A percentile compares a stretch with the other conserved stretches of the same genome.
Evolutionary conservation across 2,113 vertebrate genomes (phyloP).

Genomic region (Albula goreensis): DNA sequence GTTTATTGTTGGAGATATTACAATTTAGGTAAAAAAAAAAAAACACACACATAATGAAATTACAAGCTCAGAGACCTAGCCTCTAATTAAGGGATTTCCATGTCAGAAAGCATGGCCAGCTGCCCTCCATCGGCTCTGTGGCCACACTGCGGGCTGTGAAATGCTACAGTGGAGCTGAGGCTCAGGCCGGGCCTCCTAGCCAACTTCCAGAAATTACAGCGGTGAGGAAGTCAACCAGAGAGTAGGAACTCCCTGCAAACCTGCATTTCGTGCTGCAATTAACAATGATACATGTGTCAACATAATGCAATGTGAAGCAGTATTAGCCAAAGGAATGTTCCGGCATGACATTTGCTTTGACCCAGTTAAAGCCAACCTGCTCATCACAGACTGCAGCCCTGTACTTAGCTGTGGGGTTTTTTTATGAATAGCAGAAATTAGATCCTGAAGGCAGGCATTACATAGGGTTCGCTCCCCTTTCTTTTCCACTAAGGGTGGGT

Average conservation of each 20-base stretch:
- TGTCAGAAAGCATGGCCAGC: neutral
- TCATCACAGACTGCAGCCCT: constrained; percentile 3
- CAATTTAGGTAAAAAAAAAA: neutral
- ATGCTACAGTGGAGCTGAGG: too few relatives aligned
- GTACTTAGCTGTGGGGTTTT: constrained; percentile 1
- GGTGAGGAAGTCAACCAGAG: neutral
- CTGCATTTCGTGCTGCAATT: neutral
- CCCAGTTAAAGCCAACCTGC: neutral
- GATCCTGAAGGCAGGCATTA: neutral
- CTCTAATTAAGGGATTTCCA: neutral
- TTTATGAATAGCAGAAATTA: constrained; percentile 1
- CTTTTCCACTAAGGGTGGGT: neutral
- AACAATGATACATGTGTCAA: neutral
- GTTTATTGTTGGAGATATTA: neutral
- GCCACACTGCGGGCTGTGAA: too few relatives aligned
- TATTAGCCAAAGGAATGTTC: neutral
- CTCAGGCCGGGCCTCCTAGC: neutral
- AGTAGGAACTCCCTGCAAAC: neutral
- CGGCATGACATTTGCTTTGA: neutral
- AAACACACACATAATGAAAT: neutral
- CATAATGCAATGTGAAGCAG: neutral
- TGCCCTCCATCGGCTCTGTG: neutral
- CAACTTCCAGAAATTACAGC: neutral
- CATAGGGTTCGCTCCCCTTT: neutral
- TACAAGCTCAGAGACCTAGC: neutral